Percentiles rank a stretch among this genome's conserved stretches.
Conservation (phyloP, 1,140 invertebrate species). For the Latrodectus geometricus region DNA sequence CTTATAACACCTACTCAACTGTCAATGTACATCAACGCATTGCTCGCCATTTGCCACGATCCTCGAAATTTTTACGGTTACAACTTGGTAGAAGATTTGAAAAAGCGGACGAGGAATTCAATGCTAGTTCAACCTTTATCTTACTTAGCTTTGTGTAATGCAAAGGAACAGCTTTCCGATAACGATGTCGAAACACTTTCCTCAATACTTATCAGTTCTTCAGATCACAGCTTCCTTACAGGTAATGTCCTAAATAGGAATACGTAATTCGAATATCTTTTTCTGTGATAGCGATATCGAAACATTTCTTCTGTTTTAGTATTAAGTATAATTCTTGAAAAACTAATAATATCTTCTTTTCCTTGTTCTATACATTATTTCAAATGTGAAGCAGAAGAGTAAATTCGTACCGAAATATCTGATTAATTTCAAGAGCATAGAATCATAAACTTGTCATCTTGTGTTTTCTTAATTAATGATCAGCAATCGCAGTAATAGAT, state of each 20-base stretch:
- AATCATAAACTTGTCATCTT: too few relatives aligned
- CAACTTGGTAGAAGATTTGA: not conserved
- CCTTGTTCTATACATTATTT: too few relatives aligned
- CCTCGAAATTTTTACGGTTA: slow-evolving; percentile 4
- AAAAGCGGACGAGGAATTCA: not conserved
- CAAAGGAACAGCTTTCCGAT: not conserved
- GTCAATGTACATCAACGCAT: slow-evolving; percentile 12
- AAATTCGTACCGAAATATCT: too few relatives aligned
- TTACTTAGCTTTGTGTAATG: slow-evolving; percentile 10
- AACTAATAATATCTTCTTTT: too few relatives aligned
- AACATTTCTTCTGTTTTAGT: too few relatives aligned
- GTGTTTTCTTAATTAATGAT: too few relatives aligned
- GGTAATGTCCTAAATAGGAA: not conserved
- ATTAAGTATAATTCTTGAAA: too few relatives aligned
- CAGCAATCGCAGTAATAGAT: too few relatives aligned
- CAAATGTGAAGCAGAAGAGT: too few relatives aligned
- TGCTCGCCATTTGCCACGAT: slow-evolving; percentile 5
- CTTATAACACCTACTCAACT: not conserved
- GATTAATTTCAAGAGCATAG: too few relatives aligned
- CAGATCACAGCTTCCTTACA: not conserved
- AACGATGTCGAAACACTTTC: not conserved
- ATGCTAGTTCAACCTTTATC: not conserved
- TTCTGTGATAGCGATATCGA: too few relatives aligned
- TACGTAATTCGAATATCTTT: too few relatives aligned
- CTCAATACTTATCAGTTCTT: not conserved